Evolutionary conservation across 1,140 invertebrate species (phyloP), one percentile per base, ranked within the genome.

Genomic region (Drosophila arawakana): DNA sequence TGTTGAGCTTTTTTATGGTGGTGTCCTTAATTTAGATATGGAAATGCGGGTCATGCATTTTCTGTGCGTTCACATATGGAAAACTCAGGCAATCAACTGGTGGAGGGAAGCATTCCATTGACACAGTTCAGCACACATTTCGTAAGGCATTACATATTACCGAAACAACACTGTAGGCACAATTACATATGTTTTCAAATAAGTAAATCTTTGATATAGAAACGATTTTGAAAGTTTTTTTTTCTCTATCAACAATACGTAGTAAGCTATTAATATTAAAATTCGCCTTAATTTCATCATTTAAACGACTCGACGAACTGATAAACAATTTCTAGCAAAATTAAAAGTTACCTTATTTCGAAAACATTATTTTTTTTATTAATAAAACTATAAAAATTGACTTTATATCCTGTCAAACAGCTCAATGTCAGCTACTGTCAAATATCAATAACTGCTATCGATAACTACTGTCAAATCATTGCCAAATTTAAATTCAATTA

Each of bases 1-100:
- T 54, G 46, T 49, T 44, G 73, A 86, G 83, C 83, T 86, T 86
- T 70, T 59, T 68, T 83, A 80, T 86, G 84, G 84, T 55, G 83
- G 80, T 86, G 83, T 86, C 83, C 83, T 86, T 86, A 86, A 86
- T 86, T 86, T 86, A 86, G 83, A 86, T 80, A 80, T 89, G 66
- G 63, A 88, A 86, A 86, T 86, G 83, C 83, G 83, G 84, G 83
- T 86, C 83, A 86, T 63, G 59, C 69, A 59, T 59, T 52, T 35
- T 60, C 9, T 60, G 25, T 47, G 50, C 43, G 52, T 66, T 47
- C 1, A 52, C 58, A 44, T 37, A 37, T 25, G 80, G 49, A 63
- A 76, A 78, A 83, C 63, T 65, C 62, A 49, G 47, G 41, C 43
- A 13, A 35, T n/a, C 37, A 35, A 25, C 35, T 57, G 34, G 41